A percentile compares a stretch with the other conserved stretches of the same genome.
These are phyloP conservation scores for Liasis olivaceus DNA, from an alignment of 2,797 vertebrate species.

Conservation along the genomic window DNA sequence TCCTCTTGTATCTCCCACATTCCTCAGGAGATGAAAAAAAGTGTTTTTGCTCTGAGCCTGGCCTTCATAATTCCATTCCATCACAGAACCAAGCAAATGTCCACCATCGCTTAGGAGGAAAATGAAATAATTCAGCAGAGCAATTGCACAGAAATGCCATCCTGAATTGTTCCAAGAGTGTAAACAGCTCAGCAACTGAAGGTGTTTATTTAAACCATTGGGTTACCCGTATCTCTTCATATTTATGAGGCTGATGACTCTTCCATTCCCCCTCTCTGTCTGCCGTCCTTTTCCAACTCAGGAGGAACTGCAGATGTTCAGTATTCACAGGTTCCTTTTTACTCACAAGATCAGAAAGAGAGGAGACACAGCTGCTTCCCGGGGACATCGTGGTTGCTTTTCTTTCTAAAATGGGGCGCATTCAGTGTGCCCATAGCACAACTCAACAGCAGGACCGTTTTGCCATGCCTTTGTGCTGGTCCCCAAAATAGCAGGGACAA, in stretches of 20 bases:
- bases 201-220: conserved; percentile 10
- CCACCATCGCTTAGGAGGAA: not conserved
- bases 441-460: conserved; percentile 43
- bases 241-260: conserved; percentile 49
- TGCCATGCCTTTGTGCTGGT: conserved; percentile 40
- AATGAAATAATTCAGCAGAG: not conserved
- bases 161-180: conserved; percentile 49
- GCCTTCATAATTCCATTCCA: too few relatives aligned
- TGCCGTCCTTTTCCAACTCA: conserved; percentile 36
- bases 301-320: conserved; percentile 23
- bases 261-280: conserved; percentile 30
- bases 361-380: conserved; percentile 45
- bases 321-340: conserved; percentile 46
- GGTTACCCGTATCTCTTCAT: conserved; percentile 21
- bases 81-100: not conserved
- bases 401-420: too few relatives aligned
- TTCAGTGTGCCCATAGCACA: not conserved
- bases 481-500: conserved; percentile 59
- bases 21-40: too few relatives aligned
- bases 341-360: conserved; percentile 47
- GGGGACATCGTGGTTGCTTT: not conserved
- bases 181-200: not conserved
- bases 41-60: too few relatives aligned
- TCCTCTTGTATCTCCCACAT: too few relatives aligned
- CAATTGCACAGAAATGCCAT: conserved; percentile 37